Base-by-base conservation (phyloP, 1,140 invertebrate species). In the roundworm (Caenorhabditis elegans) region DNA sequence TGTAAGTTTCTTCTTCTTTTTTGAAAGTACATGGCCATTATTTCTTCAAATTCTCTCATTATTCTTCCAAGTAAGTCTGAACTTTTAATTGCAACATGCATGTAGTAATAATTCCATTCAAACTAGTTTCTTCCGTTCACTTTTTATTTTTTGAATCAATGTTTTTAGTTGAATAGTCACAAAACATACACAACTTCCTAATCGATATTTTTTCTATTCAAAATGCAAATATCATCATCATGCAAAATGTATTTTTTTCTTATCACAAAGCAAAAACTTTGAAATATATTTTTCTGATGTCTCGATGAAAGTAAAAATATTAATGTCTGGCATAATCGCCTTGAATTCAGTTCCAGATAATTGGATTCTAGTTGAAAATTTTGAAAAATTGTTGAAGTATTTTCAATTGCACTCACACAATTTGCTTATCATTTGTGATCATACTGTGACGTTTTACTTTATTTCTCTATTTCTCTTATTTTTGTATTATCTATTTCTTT, bases 141-240 rank as follows among this genome's bases (percentile, higher is more conserved):
- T 15, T 43, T 8, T 43, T 43, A 5, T 15, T 8, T 8, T 43
- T 8, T 15, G 15, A 43, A 15, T 5, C 6, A 43, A 43, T 43
- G 39, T 15, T 43, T 43, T 43, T 43, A 15, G 15, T 43, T 43
- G 39, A 43, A 43, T 15, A 43, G 6, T 43, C 28, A 60, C 53
- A 70, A 39, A 39, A 39, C 19, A 70, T 39, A 39, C 34, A 70
- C 34, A 3, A 22, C 22, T 55, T 19, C 26, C 19, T 17, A 13
- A n/a, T 55, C 11, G 22, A 26, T n/a, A n/a, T 55, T 55, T 2
- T 2, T 28, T 28, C 22, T 4, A 55, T 28, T 55, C 51, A 70
- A 70, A 70, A 70, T 70, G 60, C 34, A 70, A 70, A 39, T 70
- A 70, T 43, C 17, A 34, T 60, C 28, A 60, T 10, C 26, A 60